Base-by-base conservation (phyloP, 1,140 invertebrate genomes). In the Anoplolepis gracilipes region DNA sequence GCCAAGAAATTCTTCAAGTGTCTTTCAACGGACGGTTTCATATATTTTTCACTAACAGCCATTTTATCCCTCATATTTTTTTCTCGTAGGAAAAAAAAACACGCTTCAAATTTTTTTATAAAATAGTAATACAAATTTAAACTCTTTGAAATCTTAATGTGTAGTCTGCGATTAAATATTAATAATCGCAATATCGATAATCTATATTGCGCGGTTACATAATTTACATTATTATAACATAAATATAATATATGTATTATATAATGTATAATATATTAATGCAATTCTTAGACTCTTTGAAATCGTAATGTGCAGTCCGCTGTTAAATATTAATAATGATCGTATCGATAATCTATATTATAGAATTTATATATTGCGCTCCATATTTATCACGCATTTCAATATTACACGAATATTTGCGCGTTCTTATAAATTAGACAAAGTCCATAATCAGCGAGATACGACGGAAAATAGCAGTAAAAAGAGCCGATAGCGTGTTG, bases 11-110 rank as follows among this genome's bases (percentile, higher is more conserved):
- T 82, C 39, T 73, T 8, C 67, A 8, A 36, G 39, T 28, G 30
- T 72, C 78, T 59, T 73, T 42, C 78, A 39, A 59, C 78, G 36
- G 53, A 30, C 49, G 22, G 55, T 72, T 39, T 72, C 67, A 82
- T 59, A 72, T 46, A 82, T 72, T 59, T 59, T 36, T n/a, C 25
- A 25, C 11, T 10, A 22, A 72, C 16, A 13, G 6, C 72, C 30
- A 53, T 57, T 72, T 39, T 28, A 72, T 61, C 30, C 22, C 13
- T 11, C 30, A 16, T 16, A 4, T 30, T 16, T 55, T 5, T n/a
- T 22, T 59, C 16, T 4, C 33, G 11, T 19, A 33, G 36, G n/a
- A n/a, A 42, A 46, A 30, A 13, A 64, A 42, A 25, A 33, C 4
- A 5, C 2, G 1, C 10, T 36, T 28, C 4, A 62, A 67, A 16